Percentiles rank a stretch among this genome's conserved stretches.
phyloP scores from a whole-genome alignment of 92 coral and sea anemone genomes.

The Bergia puertoricense region DNA sequence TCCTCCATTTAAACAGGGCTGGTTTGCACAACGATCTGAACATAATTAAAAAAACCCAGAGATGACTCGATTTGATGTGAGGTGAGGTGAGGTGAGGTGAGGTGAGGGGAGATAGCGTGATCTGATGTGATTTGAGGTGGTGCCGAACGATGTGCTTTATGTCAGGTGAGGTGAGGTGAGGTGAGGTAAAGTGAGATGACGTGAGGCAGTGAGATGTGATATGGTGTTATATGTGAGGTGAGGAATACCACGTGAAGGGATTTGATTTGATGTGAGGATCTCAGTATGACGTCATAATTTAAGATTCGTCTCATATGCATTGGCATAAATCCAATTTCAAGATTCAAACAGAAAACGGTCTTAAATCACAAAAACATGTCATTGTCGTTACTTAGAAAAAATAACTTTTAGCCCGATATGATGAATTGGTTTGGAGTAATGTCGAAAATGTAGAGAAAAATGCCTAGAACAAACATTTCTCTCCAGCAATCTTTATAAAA shows the following conservation, averaged over 20 bases:
- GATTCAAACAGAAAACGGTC: neutral
- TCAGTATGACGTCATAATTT: neutral
- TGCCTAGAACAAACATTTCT: too few relatives aligned
- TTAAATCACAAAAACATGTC: neutral
- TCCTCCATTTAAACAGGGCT: constrained; percentile 44
- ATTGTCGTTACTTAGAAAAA: neutral
- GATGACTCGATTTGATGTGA: neutral
- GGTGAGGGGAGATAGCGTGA: neutral
- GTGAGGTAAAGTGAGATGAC: neutral
- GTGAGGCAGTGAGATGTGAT: neutral
- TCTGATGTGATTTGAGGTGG: too few relatives aligned
- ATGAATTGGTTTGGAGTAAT: too few relatives aligned
- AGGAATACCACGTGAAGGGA: neutral
- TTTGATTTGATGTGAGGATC: neutral
- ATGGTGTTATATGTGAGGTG: neutral
- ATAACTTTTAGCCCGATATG: neutral
- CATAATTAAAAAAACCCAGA: neutral
- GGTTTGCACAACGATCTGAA: constrained; percentile 30
- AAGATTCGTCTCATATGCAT: too few relatives aligned
- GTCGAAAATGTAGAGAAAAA: too few relatives aligned
- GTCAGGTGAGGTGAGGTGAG: neutral
- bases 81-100: neutral
- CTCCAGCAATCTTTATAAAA: too few relatives aligned
- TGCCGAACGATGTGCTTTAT: too few relatives aligned
- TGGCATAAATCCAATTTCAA: too few relatives aligned